phyloP scores from a whole-genome alignment of 2,888 invertebrate genomes.

The Cantharis lateralis region DNA sequence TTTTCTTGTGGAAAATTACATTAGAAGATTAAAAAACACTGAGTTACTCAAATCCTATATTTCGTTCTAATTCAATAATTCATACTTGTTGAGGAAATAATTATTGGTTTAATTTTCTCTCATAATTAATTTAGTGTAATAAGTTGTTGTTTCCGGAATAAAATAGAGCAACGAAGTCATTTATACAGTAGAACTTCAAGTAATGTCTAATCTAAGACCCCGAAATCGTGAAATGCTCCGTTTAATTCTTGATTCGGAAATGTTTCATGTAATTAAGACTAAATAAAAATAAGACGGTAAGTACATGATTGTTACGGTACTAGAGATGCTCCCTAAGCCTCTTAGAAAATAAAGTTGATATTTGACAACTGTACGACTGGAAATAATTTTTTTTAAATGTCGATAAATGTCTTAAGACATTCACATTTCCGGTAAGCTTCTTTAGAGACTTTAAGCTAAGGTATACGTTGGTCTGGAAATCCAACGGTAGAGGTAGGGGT shows the following conservation, averaged over 20 bases:
- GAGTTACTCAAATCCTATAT: no score
- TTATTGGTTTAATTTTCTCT: background rate
- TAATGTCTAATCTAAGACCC: background rate
- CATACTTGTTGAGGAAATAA: background rate
- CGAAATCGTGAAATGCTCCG: background rate
- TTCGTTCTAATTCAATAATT: no score
- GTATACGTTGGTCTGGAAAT: no score
- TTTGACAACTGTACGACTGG: background rate
- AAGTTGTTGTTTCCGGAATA: background rate
- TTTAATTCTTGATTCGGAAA: background rate
- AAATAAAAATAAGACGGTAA: background rate
- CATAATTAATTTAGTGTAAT: background rate
- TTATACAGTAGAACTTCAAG: background rate
- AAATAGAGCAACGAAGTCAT: background rate
- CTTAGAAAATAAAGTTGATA: background rate
- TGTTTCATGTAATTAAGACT: background rate
- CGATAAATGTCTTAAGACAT: background rate
- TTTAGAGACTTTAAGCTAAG: no score
- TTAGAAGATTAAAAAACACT: no score
- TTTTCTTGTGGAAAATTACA: no score
- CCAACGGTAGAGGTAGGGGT: no score
- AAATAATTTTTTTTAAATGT: background rate
- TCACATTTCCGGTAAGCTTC: no score
- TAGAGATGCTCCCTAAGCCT: background rate
- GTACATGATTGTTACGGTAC: background rate